Evolutionary conservation across 2,888 invertebrate genomes (phyloP).

Genomic region (Megaustenia siamemsis): DNA sequence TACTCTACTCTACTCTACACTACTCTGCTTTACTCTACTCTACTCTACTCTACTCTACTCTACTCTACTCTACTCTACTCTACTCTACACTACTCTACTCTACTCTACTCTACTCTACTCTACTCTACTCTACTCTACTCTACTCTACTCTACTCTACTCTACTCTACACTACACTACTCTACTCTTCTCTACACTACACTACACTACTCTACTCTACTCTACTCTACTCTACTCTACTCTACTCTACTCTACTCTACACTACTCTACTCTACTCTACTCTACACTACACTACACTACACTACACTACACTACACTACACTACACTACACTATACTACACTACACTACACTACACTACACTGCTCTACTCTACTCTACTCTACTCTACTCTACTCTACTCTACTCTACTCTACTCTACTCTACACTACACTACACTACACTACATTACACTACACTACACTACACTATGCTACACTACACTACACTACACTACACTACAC

Average conservation of each 20-base stretch:
- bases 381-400: constrained; percentile 1
- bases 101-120: not conserved
- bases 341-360: constrained; percentile 27
- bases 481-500: constrained; percentile 1
- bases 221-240: constrained; percentile 17
- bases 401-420: not conserved
- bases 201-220: constrained; percentile 3
- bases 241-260: constrained; percentile 13
- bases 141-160: constrained; percentile 22
- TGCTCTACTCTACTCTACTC: constrained; percentile 21
- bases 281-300: too few species aligned
- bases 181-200: constrained; percentile 13
- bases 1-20: not conserved
- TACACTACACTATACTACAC: constrained; percentile 26
- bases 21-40: not conserved
- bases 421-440: constrained; percentile 5
- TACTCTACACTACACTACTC: constrained; percentile 24
- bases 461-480: constrained; percentile 14
- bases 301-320: constrained; percentile 23
- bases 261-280: not conserved
- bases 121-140: not conserved
- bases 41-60: not conserved
- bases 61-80: not conserved
- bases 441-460: not conserved
- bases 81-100: not conserved